Evolutionary conservation across 2,888 invertebrate species (phyloP), one percentile per base, ranked within the genome.

Genomic region (Marronus borbonicus): DNA sequence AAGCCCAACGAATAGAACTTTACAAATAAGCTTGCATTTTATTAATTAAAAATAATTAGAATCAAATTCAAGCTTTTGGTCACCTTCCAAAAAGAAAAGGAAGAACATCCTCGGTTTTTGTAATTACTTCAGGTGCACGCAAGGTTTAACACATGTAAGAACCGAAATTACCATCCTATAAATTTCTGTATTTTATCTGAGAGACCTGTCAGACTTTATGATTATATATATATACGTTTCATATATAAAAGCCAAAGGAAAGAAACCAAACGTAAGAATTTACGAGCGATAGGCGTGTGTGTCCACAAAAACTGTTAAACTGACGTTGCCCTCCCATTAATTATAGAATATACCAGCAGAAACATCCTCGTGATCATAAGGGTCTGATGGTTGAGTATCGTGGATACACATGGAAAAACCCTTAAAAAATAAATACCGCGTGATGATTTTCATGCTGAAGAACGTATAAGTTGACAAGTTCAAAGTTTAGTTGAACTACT

Each of bases 251-350:
- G 49, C 24, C 1, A 49, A 49, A 76, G 69, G 77, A 55, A 14
- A 74, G 31, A 62, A 74, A 60, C 20, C 8, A 60, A 74, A 20
- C 20, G 28, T 17, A 70, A 60, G 20, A 60, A 74, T 62, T 74
- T 74, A 74, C 72, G 72, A 74, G 44, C n/a, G 20, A 60, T 44
- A 60, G 60, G 72, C 60, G 60, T 60, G 44, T 74, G 44, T 60
- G 28, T 44, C 60, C 62, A 74, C 72, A 62, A 74, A 62, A 74
- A 60, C 60, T 74, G 72, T 74, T 70, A 70, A 70, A 70, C 60
- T 49, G 72, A 62, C 72, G 24, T 39, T 44, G 72, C 72, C 60
- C 60, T 55, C 60, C 60, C 72, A 60, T 74, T 62, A 74, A 74
- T 74, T 74, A 74, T 74, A 74, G 62, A 74, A 74, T 74, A 74